phyloP scores from a whole-genome alignment of 1,140 invertebrate genomes.

The Conus betulinus region DNA sequence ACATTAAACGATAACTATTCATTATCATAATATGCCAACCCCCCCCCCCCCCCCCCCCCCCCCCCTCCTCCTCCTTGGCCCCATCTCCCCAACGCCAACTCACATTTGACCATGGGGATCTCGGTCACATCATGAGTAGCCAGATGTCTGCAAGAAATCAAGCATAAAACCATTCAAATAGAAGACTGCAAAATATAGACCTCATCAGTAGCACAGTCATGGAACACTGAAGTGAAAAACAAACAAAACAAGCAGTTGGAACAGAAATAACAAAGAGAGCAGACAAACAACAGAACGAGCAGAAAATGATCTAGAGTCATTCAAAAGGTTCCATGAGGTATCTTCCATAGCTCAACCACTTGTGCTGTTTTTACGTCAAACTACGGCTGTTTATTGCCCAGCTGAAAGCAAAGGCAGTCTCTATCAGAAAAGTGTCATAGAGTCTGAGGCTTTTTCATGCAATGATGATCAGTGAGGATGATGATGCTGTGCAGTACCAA shows the following conservation, averaged over 20 bases:
- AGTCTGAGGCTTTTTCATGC: no score
- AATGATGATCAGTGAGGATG: no score
- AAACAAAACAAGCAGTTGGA: not conserved
- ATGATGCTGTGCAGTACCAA: no score
- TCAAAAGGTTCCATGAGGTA: no score
- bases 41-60: not conserved
- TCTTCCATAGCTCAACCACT: no score
- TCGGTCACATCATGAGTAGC: constrained; percentile 63
- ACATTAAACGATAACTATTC: no score
- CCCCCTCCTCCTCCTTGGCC: not conserved
- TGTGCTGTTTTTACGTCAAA: no score
- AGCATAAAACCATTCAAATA: not conserved
- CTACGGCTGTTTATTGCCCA: no score
- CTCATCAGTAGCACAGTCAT: no score
- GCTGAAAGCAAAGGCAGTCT: no score
- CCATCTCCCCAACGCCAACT: constrained; percentile 47
- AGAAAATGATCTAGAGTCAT: no score
- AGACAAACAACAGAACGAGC: not conserved
- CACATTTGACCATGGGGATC: constrained; percentile 70
- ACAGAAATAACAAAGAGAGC: not conserved
- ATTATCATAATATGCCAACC: no score
- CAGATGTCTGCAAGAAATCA: constrained; percentile 59
- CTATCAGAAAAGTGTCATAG: not conserved
- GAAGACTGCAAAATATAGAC: not conserved
- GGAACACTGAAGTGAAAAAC: not conserved